Base-by-base conservation (phyloP, 2,113 vertebrate genomes). In the Sorex araneus region DNA sequence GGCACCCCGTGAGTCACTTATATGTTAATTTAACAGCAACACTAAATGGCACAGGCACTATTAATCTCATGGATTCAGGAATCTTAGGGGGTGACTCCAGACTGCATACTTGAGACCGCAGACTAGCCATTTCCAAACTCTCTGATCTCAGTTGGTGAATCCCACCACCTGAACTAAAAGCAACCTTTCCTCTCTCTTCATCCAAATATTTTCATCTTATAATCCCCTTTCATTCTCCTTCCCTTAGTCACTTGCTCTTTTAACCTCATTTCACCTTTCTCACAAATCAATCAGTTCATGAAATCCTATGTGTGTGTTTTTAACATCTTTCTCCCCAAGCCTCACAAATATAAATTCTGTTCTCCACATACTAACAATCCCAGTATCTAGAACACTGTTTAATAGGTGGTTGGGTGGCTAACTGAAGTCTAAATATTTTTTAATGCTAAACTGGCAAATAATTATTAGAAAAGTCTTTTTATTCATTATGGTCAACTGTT, bases 11-110 rank as follows among this genome's bases (percentile, higher is more conserved):
- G 67, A 45, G 84, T 34, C 12, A 15, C 12, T 34, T 66, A 79
- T 75, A 84, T 34, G 32, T 79, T 89, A 71, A 78, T 73, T 89
- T 89, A 28, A 32, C 43, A 85, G 30, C 66, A 71, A 63, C 27
- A 54, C 60, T 57, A 63, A 40, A 32, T 82, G 32, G 34, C 40
- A 43, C 2, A 82, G n/a, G 87, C 13, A 40, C 27, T 34, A 0
- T 60, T 76, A 87, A 43, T 85, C 50, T 66, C 69, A 27, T 30
- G 64, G 74, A 82, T 5, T 78, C 32, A 71, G 18, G 7, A 80
- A 25, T 75, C 21, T 2, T n/a, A 27, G 10, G 4, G 82, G 8
- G 3, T 47, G 32, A 23, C 30, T 6, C 6, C 36, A 60, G 25
- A 6, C 47, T 76, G 57, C 1, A 25, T 16, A 28, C 30, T 43